Evolutionary conservation across 2,888 invertebrate species (phyloP).

Genomic region (Anthophora plumipes): DNA sequence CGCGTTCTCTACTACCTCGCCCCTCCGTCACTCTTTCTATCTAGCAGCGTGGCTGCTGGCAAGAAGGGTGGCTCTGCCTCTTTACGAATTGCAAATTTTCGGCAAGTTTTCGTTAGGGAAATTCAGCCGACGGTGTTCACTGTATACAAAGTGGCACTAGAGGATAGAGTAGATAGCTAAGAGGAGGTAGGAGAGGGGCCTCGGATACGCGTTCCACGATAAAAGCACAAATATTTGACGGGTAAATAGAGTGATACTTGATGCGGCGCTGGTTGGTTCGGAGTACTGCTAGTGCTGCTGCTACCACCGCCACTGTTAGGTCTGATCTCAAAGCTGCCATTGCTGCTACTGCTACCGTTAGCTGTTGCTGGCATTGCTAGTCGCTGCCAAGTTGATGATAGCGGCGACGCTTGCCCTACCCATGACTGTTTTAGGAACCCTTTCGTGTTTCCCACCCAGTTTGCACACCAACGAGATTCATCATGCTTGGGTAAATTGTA

Average conservation of each 20-base stretch:
- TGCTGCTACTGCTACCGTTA: constrained; percentile 26
- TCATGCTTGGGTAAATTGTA: constrained; percentile 79
- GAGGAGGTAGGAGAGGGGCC: constrained; percentile 73
- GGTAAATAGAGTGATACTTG: constrained; percentile 84
- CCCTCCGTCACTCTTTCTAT: no score
- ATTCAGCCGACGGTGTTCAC: constrained; percentile 81
- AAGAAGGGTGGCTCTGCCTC: constrained; percentile 65
- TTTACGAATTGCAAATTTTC: constrained; percentile 84
- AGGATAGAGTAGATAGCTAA: constrained; percentile 77
- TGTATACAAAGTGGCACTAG: constrained; percentile 83
- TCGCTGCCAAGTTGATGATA: constrained; percentile 24
- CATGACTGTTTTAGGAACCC: constrained; percentile 73
- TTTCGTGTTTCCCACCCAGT: constrained; percentile 76
- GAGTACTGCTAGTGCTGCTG: constrained; percentile 56
- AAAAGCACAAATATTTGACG: constrained; percentile 85
- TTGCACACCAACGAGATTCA: constrained; percentile 75
- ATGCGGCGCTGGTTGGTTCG: constrained; percentile 79
- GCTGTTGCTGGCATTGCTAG: constrained; percentile 27
- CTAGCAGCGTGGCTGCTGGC: constrained; percentile 25
- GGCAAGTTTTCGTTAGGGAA: constrained; percentile 84
- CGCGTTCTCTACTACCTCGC: constrained; percentile 24
- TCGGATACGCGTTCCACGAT: constrained; percentile 81
- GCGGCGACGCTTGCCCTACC: constrained; percentile 17
- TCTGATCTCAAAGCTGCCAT: constrained; percentile 41
- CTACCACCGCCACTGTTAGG: constrained; percentile 49